Evolutionary conservation across 2,888 invertebrate species (phyloP), one percentile per base, ranked within the genome.

Genomic region (Himalopsyche tibetana): DNA sequence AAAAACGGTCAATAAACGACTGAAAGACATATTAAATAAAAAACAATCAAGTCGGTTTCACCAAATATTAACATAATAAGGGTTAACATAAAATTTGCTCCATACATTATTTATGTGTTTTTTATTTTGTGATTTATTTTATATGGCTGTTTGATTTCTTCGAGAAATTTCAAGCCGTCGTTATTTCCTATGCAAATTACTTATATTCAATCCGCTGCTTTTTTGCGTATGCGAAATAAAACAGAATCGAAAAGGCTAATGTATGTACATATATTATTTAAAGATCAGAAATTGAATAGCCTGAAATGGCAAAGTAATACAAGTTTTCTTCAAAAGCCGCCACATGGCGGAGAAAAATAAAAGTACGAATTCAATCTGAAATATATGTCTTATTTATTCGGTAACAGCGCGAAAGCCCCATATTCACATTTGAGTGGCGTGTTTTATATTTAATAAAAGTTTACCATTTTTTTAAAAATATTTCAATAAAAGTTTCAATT

Each of bases 191-290:
- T 74, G 74, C 36, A 74, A 74, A 36, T 36, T 74, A 74, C 36
- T 15, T 74, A 38, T 74, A 74, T 74, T 74, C 15, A 36, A 11
- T 74, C 28, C 5, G 4, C 2, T 38, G 74, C 12, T 15, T 15
- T 69, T 74, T 74, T 74, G 74, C 74, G 74, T 36, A 38, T 38
- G 74, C 36, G 36, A 74, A 74, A 74, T 74, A 38, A 74, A 74
- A 74, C 36, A 74, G 74, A 38, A 74, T 74, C 36, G 36, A 36
- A 74, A 74, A 38, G 74, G 74, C 74, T 38, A 74, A 74, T 36
- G 74, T 36, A 74, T 74, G 74, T 38, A 74, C 74, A 74, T 74
- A 74, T 74, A 74, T 74, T 74, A 74, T 74, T 74, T 74, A 74
- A 38, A 74, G 74, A 74, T 74, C 74, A 38, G 36, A 74, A 74